phyloP scores from a whole-genome alignment of 2,113 vertebrate genomes.

The Planiliza haematocheilus region DNA sequence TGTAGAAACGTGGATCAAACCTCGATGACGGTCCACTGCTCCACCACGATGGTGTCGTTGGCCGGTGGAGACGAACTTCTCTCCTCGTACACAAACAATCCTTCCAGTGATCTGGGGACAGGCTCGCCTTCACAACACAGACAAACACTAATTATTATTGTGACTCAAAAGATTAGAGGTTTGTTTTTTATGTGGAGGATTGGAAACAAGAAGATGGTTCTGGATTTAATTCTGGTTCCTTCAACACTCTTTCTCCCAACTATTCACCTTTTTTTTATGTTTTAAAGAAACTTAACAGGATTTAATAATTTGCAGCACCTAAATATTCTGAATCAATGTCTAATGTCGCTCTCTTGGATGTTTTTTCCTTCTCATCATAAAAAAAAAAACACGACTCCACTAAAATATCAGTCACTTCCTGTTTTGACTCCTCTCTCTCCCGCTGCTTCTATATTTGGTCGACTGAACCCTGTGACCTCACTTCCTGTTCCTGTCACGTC shows the following conservation, averaged over 20 bases:
- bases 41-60: conserved; percentile 97
- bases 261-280: no score
- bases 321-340: no score
- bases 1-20: conserved; percentile 73
- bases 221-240: no score
- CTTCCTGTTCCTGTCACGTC: conserved; percentile 75
- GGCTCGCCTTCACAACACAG: conserved; percentile 86
- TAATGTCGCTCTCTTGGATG: no score
- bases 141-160: neutral
- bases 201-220: no score
- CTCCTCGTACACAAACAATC: conserved; percentile 96
- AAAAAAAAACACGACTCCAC: conserved; percentile 3
- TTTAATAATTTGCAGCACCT: no score
- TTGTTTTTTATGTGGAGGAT: no score
- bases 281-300: no score
- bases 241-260: no score
- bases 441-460: conserved; percentile 75
- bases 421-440: conserved; percentile 59
- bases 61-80: conserved; percentile 82
- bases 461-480: conserved; percentile 69
- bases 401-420: conserved; percentile 59
- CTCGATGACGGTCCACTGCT: conserved; percentile 98
- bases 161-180: no score
- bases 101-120: conserved; percentile 91
- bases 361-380: conserved; percentile 10